Evolutionary conservation across 2,113 vertebrate species (phyloP), one percentile per base, ranked within the genome.

Genomic region (Calyptommatus sinebrachiatus): DNA sequence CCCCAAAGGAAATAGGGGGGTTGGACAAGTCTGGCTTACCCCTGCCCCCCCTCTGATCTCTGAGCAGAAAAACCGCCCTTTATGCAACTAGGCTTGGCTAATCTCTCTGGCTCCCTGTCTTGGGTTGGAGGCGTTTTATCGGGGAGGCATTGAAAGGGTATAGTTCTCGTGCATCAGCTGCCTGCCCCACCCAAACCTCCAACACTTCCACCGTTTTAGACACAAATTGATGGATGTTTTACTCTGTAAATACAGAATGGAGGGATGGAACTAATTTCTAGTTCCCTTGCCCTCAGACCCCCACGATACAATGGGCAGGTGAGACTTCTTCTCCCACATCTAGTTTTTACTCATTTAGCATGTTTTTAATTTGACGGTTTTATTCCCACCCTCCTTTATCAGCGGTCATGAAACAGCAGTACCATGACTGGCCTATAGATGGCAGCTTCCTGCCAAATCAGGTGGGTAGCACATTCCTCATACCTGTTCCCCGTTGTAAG

Each of bases 31-130:
- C 87, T 6, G 79, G 90, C 65, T 80, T 93, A 26, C 92, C 92
- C 78, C 70, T 94, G 82, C 92, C 93, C 66, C 89, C 92, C 12
- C 92, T 93, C 73, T 94, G 90, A 94, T 83, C 35, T 21, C 35
- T 11, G 62, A 73, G 3, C 22, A 41, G 63, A 7, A 35, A 45
- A 73, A 57, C 60, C 65, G 76, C 71, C 71, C 31, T 22, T 74
- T 65, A 75, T 79, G 82, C 77, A 83, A 79, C 26, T 61, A 70
- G 79, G 79, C 79, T 81, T 75, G 79, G 73, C 73, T 76, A 57
- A 26, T 82, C 68, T 72, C 82, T 76, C 71, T 24, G 3, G 35
- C 45, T n/a, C 72, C 65, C 35, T 72, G 62, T 85, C 76, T 73
- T 74, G 77, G 22, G 61, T 68, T 66, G 70, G 48, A 16, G 35